Evolutionary conservation across 2,113 vertebrate genomes (phyloP).

Genomic region (Bettongia penicillata): DNA sequence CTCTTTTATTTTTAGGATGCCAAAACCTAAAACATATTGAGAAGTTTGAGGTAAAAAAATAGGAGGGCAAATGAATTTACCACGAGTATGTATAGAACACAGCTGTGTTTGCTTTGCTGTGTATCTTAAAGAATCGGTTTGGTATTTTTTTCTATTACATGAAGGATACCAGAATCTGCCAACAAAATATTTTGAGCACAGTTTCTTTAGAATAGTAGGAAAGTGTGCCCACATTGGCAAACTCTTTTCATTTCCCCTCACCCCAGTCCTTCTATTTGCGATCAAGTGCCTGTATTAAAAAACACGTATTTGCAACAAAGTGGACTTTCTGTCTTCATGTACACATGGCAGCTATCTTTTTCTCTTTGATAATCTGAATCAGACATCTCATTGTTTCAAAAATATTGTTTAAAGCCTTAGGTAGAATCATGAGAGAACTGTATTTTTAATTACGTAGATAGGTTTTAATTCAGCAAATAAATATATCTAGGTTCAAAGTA

Average conservation of each 20-base stretch:
- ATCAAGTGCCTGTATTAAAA: slow-evolving; percentile 33
- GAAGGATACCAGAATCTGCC: background rate
- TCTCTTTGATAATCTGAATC: background rate
- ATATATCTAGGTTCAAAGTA: background rate
- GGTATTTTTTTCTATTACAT: slow-evolving; percentile 22
- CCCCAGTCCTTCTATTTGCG: slow-evolving; percentile 31
- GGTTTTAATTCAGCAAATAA: background rate
- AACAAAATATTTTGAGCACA: slow-evolving; percentile 24
- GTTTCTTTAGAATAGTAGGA: slow-evolving; percentile 36
- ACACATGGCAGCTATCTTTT: background rate
- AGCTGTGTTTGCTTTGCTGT: slow-evolving; percentile 53
- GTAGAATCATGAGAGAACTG: background rate
- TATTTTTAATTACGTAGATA: slow-evolving; percentile 5
- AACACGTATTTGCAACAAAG: slow-evolving; percentile 8
- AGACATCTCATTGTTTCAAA: slow-evolving; percentile 23
- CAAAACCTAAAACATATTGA: slow-evolving; percentile 42
- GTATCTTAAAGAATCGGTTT: slow-evolving; percentile 37
- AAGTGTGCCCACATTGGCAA: slow-evolving; percentile 36
- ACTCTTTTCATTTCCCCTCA: slow-evolving; percentile 4
- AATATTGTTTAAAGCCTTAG: background rate
- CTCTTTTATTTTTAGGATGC: slow-evolving; percentile 21
- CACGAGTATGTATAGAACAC: background rate
- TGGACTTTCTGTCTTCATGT: background rate
- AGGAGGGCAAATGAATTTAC: slow-evolving; percentile 21
- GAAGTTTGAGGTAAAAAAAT: slow-evolving; percentile 43